phyloP scores from a whole-genome alignment of 2,888 invertebrate genomes.

The Andrena dorsata region DNA sequence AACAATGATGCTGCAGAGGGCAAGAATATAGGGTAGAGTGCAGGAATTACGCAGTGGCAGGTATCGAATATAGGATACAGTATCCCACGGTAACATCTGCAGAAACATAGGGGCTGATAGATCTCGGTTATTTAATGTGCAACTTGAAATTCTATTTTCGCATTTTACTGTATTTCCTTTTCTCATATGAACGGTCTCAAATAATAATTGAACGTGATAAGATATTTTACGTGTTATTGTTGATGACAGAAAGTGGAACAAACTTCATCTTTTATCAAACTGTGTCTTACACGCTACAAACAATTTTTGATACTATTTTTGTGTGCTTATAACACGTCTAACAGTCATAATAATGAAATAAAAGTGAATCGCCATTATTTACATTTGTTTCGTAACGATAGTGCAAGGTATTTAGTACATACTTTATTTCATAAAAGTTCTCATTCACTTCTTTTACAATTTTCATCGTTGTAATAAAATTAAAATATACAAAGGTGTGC shows the following conservation, averaged over 20 bases:
- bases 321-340: too few species aligned
- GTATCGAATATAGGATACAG: constrained; percentile 64
- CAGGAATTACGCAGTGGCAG: constrained; percentile 44
- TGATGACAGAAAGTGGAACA: not conserved
- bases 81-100: constrained; percentile 73
- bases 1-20: constrained; percentile 20
- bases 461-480: too few species aligned
- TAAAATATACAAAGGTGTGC: too few species aligned
- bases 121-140: constrained; percentile 70
- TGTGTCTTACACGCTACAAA: too few species aligned
- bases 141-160: constrained; percentile 60
- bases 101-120: constrained; percentile 72
- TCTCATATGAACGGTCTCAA: not conserved
- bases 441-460: too few species aligned
- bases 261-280: too few species aligned
- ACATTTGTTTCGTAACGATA: too few species aligned
- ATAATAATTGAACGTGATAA: not conserved
- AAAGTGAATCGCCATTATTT: too few species aligned
- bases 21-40: constrained; percentile 33
- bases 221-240: not conserved
- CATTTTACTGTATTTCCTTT: constrained; percentile 2
- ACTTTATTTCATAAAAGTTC: too few species aligned
- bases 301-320: too few species aligned
- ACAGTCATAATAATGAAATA: too few species aligned
- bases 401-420: too few species aligned